Base-by-base conservation (phyloP, 2,888 invertebrate genomes). In the Scaptomyza caliginosa region DNA sequence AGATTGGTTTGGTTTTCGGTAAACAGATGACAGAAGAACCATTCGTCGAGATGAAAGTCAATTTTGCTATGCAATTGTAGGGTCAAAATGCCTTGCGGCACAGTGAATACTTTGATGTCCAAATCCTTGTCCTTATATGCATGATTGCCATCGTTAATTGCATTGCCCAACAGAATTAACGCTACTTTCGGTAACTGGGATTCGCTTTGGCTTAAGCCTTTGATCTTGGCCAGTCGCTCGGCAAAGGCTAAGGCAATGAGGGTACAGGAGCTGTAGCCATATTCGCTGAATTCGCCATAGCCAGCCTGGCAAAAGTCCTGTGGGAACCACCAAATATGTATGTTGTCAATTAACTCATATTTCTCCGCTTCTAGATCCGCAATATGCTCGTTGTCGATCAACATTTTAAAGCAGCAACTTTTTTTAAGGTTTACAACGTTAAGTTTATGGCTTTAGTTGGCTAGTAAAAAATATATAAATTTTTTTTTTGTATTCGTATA, bases 201-300 rank as follows among this genome's bases (percentile, higher is more conserved):
- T 0, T 51, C 65, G 4, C 46, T 48, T 13, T 51, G 56, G 6
- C 74, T 69, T 6, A 85, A 75, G 11, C 11, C 4, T 50, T 34
- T 19, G 52, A 42, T 43, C 48, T 78, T 81, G 32, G 84, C 67
- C 13, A 92, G 91, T 68, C 91, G 91, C 39, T 92, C 87, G 17
- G 94, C 93, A 63, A 93, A 89, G 39, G 94, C 89, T 13, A 94
- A 88, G 21, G 93, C 93, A 69, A 94, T 94, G 49, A 94, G 88
- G 0, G 94, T 94, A 68, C 94, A 94, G 3, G 94, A 94, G 87
- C 93, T 93, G 74, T 93, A 93, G 46, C 92, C 93, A 88, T 85
- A 91, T 36, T 88, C 79, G 40, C 91, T 89, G 69, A 91, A 90
- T 39, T 91, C 89, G 52, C 92, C 93, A 86, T 92, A 94, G 40